Base-by-base conservation (phyloP, 1,140 invertebrate species). In the Nylanderia fulva region DNA sequence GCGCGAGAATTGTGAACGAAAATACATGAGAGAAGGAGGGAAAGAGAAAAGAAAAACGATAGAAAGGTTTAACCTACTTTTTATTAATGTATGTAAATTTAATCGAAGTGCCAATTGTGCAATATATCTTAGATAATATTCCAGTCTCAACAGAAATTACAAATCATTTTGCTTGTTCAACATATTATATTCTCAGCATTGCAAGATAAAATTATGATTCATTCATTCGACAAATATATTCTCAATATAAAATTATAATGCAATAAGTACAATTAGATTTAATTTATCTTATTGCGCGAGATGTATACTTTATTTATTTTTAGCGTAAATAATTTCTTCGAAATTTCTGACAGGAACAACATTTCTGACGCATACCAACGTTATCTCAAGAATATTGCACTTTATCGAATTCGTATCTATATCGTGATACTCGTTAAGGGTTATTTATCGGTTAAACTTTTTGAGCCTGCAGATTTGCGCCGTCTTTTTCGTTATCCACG, bases 381-480 rank as follows among this genome's bases (percentile, higher is more conserved):
- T 80, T 71, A 42, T 68, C 77, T 42, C 52, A 27, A 54, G 36
- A 82, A 54, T 24, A 27, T 72, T 82, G 66, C 64, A 82, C 66
- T 82, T 82, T 58, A 82, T 82, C 77, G 77, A 72, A 79, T 84
- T 84, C 42, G 52, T 68, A 52, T 42, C 39, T 60, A 39, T 45
- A 39, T 33, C 15, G 68, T 29, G 39, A 45, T 61, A 24, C 90
- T 91, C 88, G 90, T 91, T 91, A 91, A 85, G 79, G 58, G 76
- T 89, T 90, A 90, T 90, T 91, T 91, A 88, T 91, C 83, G 66
- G 52, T 27, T 72, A 63, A 86, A 74, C 63, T 87, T 90, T 86
- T 83, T 66, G 33, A 39, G 48, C 48, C 45, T 45, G 68, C 79
- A 77, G 77, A 84, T 88, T 84, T 74, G 69, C 79, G 82, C 63